Conservation (phyloP, 2,888 invertebrate species). For the Heteromyza rotundicornis region DNA sequence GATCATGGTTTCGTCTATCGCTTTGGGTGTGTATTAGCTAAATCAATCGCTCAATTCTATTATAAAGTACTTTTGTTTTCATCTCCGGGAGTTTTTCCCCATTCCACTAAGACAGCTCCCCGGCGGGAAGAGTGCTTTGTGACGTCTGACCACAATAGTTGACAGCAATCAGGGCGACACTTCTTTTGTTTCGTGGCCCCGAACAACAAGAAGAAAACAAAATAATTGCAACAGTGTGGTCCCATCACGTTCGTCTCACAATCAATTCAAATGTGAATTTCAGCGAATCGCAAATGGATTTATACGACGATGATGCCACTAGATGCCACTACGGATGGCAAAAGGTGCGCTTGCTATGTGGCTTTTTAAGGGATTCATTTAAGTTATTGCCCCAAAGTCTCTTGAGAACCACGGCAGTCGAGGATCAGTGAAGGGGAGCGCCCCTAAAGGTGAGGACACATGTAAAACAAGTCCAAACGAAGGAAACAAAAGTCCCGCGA, state of each 20-base stretch:
- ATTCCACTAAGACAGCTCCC: no score
- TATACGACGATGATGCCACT: constrained; percentile 39
- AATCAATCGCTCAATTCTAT: no score
- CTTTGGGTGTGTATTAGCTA: no score
- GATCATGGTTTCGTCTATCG: no score
- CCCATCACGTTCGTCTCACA: constrained; percentile 39
- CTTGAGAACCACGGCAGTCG: constrained; percentile 18
- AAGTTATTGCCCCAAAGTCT: constrained; percentile 48
- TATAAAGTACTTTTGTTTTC: no score
- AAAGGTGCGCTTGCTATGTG: constrained; percentile 24
- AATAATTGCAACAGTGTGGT: constrained; percentile 57
- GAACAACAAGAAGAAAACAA: constrained; percentile 41
- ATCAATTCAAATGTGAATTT: constrained; percentile 51
- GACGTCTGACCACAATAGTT: no score
- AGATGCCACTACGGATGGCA: not conserved
- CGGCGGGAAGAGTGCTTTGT: no score
- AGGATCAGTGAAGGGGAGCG: constrained; percentile 15
- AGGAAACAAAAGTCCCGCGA: constrained; percentile 44
- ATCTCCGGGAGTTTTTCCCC: no score
- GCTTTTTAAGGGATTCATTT: constrained; percentile 49
- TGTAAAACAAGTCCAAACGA: constrained; percentile 59
- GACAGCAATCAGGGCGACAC: constrained; percentile 44
- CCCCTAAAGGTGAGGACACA: constrained; percentile 57
- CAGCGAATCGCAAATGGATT: constrained; percentile 38
- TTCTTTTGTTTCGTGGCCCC: constrained; percentile 38